Base-by-base conservation (phyloP, 2,888 invertebrate genomes). In the Erannis defoliaria region DNA sequence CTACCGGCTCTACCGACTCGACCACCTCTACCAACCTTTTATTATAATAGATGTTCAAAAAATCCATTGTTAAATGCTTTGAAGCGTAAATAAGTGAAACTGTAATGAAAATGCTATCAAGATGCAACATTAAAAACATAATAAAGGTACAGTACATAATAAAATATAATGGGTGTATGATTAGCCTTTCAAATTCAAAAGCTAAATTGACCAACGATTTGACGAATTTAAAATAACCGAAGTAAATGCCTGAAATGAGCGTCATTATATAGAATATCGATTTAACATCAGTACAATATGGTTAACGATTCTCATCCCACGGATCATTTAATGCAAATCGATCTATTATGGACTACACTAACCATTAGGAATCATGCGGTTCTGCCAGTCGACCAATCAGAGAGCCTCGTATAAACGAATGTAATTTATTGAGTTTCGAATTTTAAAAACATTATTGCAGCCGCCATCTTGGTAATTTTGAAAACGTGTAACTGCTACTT, bases 321-420 rank as follows among this genome's bases (percentile, higher is more conserved):
- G 89, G 86, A 76, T 77, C 87, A 89, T 91, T 90, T 89, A 90
- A 91, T 87, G 84, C 89, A 89, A 90, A 91, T 90, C 89, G 89
- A 87, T 88, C 86, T 86, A 88, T 88, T 88, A 89, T 83, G 76
- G 80, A 79, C 80, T 85, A 82, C 80, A 76, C 71, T 74, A 77
- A 78, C 76, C 76, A 88, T 90, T 89, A 89, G 46, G 53, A 50
- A 85, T 68, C 68, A 74, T 64, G 18, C 56, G 37, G 29, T 37
- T 26, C 57, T 26, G 50, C 35, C 48, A 48, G 40, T 43, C 81
- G 73, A 70, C 88, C 89, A 88, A 90, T 89, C 83, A 77, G 65
- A 79, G 75, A 68, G 73, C 76, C 70, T 75, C 83, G 73, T 85
- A 84, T 85, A 85, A 82, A 84, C 80, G 78, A 79, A 80, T 72